Conservation (phyloP, 2,797 vertebrate genomes). For the Protosalanx chinensis region DNA sequence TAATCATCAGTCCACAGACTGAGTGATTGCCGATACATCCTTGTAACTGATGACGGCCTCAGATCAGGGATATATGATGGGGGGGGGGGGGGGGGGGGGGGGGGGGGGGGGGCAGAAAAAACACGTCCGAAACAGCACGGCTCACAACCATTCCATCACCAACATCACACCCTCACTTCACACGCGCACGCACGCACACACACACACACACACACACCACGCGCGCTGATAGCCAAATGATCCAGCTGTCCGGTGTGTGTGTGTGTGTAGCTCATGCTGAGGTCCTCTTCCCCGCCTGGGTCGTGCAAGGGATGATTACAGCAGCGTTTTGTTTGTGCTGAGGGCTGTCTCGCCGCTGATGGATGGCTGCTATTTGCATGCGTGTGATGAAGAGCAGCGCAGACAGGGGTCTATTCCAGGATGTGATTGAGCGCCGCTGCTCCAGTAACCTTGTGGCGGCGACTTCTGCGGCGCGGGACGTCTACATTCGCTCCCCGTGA, state of each 20-base stretch:
- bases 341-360: constrained; percentile 48
- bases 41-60: not conserved
- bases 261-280: constrained; percentile 10
- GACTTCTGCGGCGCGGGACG: constrained; percentile 7
- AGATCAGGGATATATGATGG: too few species aligned
- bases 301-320: constrained; percentile 37
- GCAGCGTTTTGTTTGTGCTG: constrained; percentile 42
- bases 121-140: not conserved
- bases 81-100: too few species aligned
- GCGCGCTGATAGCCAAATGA: constrained; percentile 1
- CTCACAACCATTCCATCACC: not conserved
- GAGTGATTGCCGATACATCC: not conserved
- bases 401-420: constrained; percentile 40
- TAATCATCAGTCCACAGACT: not conserved
- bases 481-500: constrained; percentile 25
- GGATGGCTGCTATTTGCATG: constrained; percentile 61
- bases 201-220: constrained; percentile 3
- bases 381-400: constrained; percentile 50
- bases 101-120: too few species aligned
- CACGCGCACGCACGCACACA: not conserved
- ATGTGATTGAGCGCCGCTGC: constrained; percentile 51
- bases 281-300: constrained; percentile 14
- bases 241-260: constrained; percentile 8
- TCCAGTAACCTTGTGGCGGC: constrained; percentile 40
- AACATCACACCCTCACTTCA: not conserved